These are phyloP conservation scores for Tichodroma muraria DNA, from an alignment of 2,113 vertebrate genomes.

Conservation along the genomic window DNA sequence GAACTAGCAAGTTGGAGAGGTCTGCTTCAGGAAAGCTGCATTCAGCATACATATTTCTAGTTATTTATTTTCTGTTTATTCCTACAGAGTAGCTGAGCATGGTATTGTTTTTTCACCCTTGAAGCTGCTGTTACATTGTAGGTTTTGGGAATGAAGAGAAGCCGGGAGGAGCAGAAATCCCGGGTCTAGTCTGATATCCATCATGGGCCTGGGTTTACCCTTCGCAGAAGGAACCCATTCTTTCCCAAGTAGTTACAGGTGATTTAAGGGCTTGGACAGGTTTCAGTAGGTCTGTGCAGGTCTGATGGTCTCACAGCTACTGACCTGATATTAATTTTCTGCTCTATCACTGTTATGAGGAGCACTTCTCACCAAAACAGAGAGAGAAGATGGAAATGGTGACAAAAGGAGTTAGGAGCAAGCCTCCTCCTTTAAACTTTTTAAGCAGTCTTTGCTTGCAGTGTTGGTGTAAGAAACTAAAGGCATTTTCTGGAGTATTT, in stretches of 20 bases:
- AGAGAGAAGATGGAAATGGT: not conserved
- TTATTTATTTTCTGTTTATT: not conserved
- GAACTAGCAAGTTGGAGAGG: not conserved
- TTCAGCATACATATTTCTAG: not conserved
- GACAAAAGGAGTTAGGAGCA: not conserved
- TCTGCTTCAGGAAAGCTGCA: not conserved
- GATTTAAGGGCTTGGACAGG: not conserved
- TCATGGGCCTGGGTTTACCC: not conserved
- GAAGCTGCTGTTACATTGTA: not conserved
- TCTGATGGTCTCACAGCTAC: not conserved
- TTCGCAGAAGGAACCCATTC: not conserved
- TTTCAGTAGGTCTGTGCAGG: not conserved
- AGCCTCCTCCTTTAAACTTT: not conserved
- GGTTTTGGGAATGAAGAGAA: not conserved
- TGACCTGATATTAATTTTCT: not conserved
- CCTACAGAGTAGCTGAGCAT: not conserved
- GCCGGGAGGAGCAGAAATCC: not conserved
- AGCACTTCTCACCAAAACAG: not conserved
- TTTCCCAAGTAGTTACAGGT: not conserved
- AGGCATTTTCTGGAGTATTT: not conserved
- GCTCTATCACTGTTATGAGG: not conserved
- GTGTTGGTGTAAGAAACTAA: not conserved
- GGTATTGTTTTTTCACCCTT: not conserved
- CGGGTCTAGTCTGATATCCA: fast-evolving
- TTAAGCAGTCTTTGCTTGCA: not conserved